Evolutionary conservation across 1,140 invertebrate genomes (phyloP), one percentile per base, ranked within the genome.

Genomic region (Drosophila nigrodunni): DNA sequence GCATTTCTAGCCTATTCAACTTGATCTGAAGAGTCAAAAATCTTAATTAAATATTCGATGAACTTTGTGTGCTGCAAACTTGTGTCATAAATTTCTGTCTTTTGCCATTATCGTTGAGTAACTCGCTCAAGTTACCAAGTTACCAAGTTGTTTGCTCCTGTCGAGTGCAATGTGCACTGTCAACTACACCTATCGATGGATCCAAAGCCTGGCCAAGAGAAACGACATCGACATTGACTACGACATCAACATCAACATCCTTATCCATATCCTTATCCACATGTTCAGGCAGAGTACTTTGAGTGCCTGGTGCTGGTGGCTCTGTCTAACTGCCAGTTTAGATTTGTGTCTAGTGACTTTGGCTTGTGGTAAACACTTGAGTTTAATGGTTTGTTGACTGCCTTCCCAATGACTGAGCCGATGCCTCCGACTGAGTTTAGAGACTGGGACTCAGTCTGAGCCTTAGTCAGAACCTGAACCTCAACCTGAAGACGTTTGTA

Each of bases 381-480:
- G 80, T 88, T 88, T 88, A 88, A 88, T 88, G 83, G 83, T 88
- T 88, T 89, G 83, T 88, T 88, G 83, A 88, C 83, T 88, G 80
- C 83, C 70, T 74, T 47, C 46, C 25, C 39, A 52, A 43, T 10
- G 11, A 30, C 39, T 43, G 25, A 30, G 39, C 62, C 39, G 49
- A 54, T n/a, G 25, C 9, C 30, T 30, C 25, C 25, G 4, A 30
- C 25, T 30, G 25, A 30, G 25, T 30, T 5, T 30, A 5, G 3
- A 30, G 25, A 30, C 25, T 30, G 25, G 25, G 25, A 9, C 3
- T 21, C 25, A 41, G 41, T n/a, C 46, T 41, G 35, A 43, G 54
- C 21, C 47, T 50, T 10, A 34, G 43, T 44, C 59, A 46, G 7
- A n/a, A 9, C 44, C 59, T 50, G 25, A 21, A 9, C 44, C 59